Evolutionary conservation across 2,888 invertebrate genomes (phyloP).

Genomic region (Amiota communis): DNA sequence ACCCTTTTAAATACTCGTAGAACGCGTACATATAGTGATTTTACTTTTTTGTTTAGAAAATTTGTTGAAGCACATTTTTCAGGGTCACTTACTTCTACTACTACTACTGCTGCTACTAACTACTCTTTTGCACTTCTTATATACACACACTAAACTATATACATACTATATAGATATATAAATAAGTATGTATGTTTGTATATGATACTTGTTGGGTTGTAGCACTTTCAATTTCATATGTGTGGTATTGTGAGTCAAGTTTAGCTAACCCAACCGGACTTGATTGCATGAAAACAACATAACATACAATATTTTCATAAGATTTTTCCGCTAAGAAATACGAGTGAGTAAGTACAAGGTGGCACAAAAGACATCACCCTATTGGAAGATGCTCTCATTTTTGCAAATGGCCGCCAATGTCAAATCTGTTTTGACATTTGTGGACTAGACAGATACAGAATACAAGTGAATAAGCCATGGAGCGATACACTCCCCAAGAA

Average conservation of each 20-base stretch:
- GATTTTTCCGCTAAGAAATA: neutral
- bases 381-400: too few relatives aligned
- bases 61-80: constrained; percentile 3
- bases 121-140: neutral
- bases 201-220: neutral
- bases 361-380: too few relatives aligned
- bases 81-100: neutral
- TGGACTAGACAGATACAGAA: too few relatives aligned
- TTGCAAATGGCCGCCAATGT: too few relatives aligned
- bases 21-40: neutral
- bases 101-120: neutral
- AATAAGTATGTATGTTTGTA: constrained; percentile 3
- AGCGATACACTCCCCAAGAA: too few relatives aligned
- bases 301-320: neutral
- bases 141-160: neutral
- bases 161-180: neutral
- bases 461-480: too few relatives aligned
- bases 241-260: constrained; percentile 60
- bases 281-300: neutral
- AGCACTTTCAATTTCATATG: constrained; percentile 4
- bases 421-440: too few relatives aligned
- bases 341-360: too few relatives aligned
- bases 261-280: constrained; percentile 42
- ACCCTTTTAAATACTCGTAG: neutral
- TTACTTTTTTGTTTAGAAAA: neutral